Base-by-base conservation (phyloP, 92 coral and sea anemone genomes). In the Umimayanthus kanabou region DNA sequence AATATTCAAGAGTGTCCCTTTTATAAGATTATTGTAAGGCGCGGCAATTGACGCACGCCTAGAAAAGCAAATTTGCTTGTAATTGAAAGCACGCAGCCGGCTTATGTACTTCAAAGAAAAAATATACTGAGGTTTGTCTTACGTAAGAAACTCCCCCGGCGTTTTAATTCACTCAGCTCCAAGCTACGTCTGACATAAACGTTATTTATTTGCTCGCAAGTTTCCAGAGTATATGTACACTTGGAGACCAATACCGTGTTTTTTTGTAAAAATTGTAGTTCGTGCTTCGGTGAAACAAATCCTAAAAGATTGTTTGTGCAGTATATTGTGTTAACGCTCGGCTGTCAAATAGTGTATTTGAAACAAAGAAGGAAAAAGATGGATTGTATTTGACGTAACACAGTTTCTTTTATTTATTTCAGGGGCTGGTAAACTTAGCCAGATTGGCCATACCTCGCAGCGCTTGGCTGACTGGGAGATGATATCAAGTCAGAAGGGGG, bases 1-100 rank as follows among this genome's bases (percentile, higher is more conserved):
- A 83, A 83, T 83, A 83, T 70, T 83, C 65, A 83, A 50, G 39
- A 83, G 76, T 71, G 66, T 83, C 79, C n/a, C 53, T 70, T 80
- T 70, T 70, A 28, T 10, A 39, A 33, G 66, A 47, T 83, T 70
- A 83, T 83, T 83, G 65, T 70, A 47, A 83, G 39, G 65, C 33
- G 66, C 43, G 87, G 58, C 39, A 49, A 73, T 28, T 69, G 61
- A 43, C 50, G 64, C 15, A 47, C 40, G 10, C 26, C 23, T 45
- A 20, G 55, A 43, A 13, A n/a, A 49, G 70, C 71, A 83, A 83
- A 82, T 20, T 26, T 40, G 64, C 87, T 70, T 15, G 25, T 69
- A 71, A 83, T 83, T 29, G 79, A 83, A 64, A 67, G 28, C 37
- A 65, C n/a, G 58, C 70, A 26, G 39, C 65, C 39, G 82, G 39